Evolutionary conservation across 2,797 vertebrate species (phyloP).

Genomic region (Alfaro cultratus): DNA sequence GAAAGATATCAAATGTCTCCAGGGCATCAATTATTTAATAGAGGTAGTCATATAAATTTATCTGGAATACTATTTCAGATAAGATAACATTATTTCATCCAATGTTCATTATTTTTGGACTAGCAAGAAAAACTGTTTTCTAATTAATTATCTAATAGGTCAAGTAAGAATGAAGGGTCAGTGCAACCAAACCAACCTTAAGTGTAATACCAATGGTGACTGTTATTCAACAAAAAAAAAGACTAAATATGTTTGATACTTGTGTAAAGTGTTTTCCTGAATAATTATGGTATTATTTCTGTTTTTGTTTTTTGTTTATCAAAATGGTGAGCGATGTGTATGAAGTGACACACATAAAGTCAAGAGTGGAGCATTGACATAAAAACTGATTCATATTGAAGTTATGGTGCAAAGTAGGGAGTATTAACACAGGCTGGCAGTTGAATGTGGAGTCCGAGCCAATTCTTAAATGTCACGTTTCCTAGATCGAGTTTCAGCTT

Average conservation of each 20-base stretch:
- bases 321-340: not conserved
- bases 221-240: not conserved
- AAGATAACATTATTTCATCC: too few relatives aligned
- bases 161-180: not conserved
- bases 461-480: not conserved
- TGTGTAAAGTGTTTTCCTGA: not conserved
- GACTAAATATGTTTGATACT: not conserved
- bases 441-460: not conserved
- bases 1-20: not conserved
- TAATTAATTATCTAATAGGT: not conserved
- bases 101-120: not conserved
- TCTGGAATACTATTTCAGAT: not conserved
- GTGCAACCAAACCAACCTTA: not conserved
- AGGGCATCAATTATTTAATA: not conserved
- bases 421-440: not conserved
- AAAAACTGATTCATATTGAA: not conserved
- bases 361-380: not conserved
- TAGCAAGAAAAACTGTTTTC: not conserved
- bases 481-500: not conserved
- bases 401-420: not conserved
- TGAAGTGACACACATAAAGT: not conserved
- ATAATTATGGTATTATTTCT: not conserved
- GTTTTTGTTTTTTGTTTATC: not conserved
- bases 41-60: not conserved
- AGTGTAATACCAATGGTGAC: not conserved